Percentiles rank a stretch among this genome's conserved stretches.
These are phyloP conservation scores for Haemorhous mexicanus DNA, from an alignment of 2,113 vertebrate species.

Conservation along the genomic window DNA sequence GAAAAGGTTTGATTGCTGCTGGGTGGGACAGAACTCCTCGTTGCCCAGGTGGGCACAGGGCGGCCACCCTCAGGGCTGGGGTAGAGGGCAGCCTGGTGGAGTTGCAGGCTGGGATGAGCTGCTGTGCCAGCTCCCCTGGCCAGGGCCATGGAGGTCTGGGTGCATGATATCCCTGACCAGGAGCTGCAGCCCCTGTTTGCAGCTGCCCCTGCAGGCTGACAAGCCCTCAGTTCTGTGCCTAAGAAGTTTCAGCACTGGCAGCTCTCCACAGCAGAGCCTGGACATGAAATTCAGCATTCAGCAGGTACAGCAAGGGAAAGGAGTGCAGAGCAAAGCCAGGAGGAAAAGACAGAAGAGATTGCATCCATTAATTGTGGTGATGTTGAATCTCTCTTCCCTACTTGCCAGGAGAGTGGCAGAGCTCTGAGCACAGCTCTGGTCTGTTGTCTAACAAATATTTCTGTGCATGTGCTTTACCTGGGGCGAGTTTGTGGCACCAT, in stretches of 20 bases:
- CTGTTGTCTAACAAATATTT: not conserved
- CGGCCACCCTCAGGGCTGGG: not conserved
- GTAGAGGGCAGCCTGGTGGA: not conserved
- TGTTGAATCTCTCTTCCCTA: not conserved
- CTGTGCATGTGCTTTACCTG: not conserved
- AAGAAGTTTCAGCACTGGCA: not conserved
- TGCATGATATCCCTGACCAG: rapidly evolving
- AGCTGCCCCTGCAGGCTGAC: not conserved
- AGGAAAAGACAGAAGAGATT: not conserved
- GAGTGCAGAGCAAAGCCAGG: not conserved
- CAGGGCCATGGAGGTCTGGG: rapidly evolving
- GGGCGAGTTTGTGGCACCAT: not conserved
- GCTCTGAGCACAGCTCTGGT: not conserved
- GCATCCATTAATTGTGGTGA: too few species aligned
- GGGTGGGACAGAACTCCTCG: not conserved
- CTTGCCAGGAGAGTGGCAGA: not conserved
- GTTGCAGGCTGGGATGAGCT: not conserved
- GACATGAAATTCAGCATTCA: not conserved
- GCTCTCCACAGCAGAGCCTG: not conserved
- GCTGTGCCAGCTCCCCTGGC: not conserved
- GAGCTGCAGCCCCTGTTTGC: not conserved
- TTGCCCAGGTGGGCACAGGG: not conserved
- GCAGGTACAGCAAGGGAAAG: not conserved
- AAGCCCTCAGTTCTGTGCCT: not conserved
- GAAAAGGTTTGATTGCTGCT: not conserved